These are phyloP conservation scores for Cotesia vestalis DNA, from an alignment of 1,140 invertebrate genomes.

Conservation along the genomic window DNA sequence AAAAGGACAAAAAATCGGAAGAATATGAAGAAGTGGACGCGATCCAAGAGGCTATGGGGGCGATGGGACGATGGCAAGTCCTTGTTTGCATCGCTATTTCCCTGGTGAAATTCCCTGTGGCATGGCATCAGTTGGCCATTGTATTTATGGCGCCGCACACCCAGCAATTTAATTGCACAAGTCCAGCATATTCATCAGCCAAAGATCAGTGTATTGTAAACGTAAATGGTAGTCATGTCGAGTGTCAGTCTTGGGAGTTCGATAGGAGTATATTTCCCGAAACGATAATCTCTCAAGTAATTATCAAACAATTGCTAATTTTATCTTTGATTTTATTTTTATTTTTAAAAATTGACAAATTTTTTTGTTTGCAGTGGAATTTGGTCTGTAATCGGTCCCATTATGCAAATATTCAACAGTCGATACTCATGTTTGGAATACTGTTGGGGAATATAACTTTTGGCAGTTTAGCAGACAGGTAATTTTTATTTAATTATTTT, in stretches of 20 bases:
- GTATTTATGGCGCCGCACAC: conserved; percentile 72
- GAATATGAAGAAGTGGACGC: conserved; percentile 69
- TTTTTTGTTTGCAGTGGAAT: conserved; percentile 68
- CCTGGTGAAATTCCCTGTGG: conserved; percentile 76
- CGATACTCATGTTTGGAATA: conserved; percentile 79
- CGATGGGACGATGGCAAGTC: conserved; percentile 77
- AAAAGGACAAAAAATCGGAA: conserved; percentile 47
- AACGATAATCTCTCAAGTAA: conserved; percentile 74
- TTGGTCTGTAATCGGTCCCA: conserved; percentile 72
- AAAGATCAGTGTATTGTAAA: conserved; percentile 55
- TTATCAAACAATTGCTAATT: conserved; percentile 3
- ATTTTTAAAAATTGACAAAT: background rate
- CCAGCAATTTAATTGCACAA: conserved; percentile 62
- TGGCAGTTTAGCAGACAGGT: conserved; percentile 78
- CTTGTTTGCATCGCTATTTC: conserved; percentile 72
- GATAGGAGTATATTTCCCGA: conserved; percentile 72
- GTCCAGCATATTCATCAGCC: conserved; percentile 55
- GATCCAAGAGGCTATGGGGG: conserved; percentile 74
- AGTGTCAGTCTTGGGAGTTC: conserved; percentile 71
- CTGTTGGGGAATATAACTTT: conserved; percentile 76
- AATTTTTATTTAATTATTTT: conserved; percentile 41
- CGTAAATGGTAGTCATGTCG: conserved; percentile 50
- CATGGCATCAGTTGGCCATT: conserved; percentile 76
- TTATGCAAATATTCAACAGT: conserved; percentile 76
- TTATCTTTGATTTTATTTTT: conserved; percentile 10